phyloP scores from a whole-genome alignment of 2,888 invertebrate genomes.

The Disparrhopalites patrizii region DNA sequence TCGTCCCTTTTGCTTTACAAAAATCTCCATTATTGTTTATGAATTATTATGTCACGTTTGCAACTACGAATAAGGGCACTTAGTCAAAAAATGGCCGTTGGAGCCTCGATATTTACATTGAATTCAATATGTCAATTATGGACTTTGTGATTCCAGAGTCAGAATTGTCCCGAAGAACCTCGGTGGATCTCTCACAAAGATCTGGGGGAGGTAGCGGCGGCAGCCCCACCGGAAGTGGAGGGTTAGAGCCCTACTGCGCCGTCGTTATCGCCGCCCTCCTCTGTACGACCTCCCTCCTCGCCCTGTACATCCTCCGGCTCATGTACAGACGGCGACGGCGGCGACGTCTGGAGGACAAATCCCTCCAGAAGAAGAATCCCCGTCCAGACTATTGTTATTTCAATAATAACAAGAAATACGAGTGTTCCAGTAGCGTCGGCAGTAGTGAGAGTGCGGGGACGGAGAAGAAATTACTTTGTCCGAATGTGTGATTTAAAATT shows the following conservation, averaged over 20 bases:
- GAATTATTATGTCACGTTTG: too few relatives aligned
- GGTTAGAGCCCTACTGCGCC: constrained; percentile 42
- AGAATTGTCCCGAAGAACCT: background rate
- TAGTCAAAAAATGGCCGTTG: background rate
- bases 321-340: constrained; percentile 16
- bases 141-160: background rate
- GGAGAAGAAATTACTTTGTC: constrained; percentile 23
- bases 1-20: too few relatives aligned
- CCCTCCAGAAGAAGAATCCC: background rate
- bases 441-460: background rate
- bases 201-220: background rate
- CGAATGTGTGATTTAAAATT: constrained; percentile 14
- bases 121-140: background rate
- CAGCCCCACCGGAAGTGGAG: background rate
- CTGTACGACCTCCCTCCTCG: constrained; percentile 37
- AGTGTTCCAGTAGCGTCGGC: constrained; percentile 8
- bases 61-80: too few relatives aligned
- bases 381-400: constrained; percentile 19
- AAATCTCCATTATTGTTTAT: too few relatives aligned
- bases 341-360: constrained; percentile 17
- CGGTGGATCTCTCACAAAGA: background rate
- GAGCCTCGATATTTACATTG: too few relatives aligned
- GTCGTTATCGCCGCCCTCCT: constrained; percentile 41
- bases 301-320: constrained; percentile 35
- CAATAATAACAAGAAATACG: constrained; percentile 25